Percentiles rank a stretch among this genome's conserved stretches.
phyloP scores from a whole-genome alignment of 2,113 vertebrate species.

The Odontesthes bonariensis region DNA sequence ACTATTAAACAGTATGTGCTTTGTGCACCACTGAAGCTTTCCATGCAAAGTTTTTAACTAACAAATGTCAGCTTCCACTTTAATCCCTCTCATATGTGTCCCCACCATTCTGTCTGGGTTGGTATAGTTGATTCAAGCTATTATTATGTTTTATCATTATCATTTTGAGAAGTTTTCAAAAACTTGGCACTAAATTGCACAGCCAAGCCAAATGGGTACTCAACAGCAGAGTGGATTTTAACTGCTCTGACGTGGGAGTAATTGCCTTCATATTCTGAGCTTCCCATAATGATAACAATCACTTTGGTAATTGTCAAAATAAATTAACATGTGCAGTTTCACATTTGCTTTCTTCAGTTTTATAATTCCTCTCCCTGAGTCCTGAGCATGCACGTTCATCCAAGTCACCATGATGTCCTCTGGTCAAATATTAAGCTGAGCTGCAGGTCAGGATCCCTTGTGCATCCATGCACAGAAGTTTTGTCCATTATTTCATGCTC shows the following conservation, averaged over 20 bases:
- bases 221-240: no score
- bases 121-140: no score
- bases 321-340: neutral
- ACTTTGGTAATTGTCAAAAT: neutral
- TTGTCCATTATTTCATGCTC: constrained; percentile 34
- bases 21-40: no score
- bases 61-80: no score
- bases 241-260: neutral
- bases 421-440: constrained; percentile 43
- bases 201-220: no score
- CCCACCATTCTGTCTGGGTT: no score
- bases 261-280: neutral
- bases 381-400: constrained; percentile 13
- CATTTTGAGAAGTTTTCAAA: no score
- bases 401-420: neutral
- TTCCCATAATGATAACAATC: neutral
- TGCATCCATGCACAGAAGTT: constrained; percentile 22
- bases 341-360: neutral
- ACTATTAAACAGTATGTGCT: no score
- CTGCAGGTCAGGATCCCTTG: neutral
- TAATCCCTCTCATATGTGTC: no score
- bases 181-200: no score
- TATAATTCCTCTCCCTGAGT: neutral
- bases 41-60: no score
- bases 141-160: no score